Evolutionary conservation across 1,140 invertebrate species (phyloP), one percentile per base, ranked within the genome.

Genomic region (Drosophila santomea): DNA sequence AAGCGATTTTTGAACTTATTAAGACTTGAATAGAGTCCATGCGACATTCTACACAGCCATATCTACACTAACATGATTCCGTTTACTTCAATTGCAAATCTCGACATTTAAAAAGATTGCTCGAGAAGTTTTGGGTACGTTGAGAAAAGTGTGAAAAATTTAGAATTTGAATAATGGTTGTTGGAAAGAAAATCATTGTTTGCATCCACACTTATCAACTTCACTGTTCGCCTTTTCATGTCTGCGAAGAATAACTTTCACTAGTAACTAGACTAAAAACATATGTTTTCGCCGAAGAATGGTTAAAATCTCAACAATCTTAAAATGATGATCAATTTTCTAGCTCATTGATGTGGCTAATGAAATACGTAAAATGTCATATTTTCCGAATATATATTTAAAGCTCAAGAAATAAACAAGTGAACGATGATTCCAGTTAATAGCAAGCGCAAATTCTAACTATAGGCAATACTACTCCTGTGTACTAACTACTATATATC

Each of bases 401-500:
- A 51, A 50, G 67, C 67, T 71, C 67, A 71, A 71, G 12, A 45
- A 45, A 47, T 32, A 45, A 39, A 59, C 44, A 43, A 36, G 45
- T 41, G 45, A 64, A 67, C 41, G 36, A 36, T 25, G 64, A 73
- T 60, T 73, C 25, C 56, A 60, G 15, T 50, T 41, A 39, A 54
- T 39, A 73, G 48, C 41, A 73, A 52, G 55, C 67, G 69, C 55
- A 73, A 72, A 72, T 51, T 59, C 47, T 44, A n/a, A 45, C 15
- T 41, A 32, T 72, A 71, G 66, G 64, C 52, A 71, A 73, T 72
- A 72, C 38, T 45, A 45, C 39, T 73, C 41, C 48, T 35, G 20
- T 55, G 66, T 69, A 55, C 64, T 57, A 74, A 63, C 48, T 64
- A 51, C 66, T 41, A 71, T 63, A 54, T 67, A 62, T 59, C 59